Conservation (phyloP, 2,888 invertebrate genomes). For the Sinotaia quadrata region DNA sequence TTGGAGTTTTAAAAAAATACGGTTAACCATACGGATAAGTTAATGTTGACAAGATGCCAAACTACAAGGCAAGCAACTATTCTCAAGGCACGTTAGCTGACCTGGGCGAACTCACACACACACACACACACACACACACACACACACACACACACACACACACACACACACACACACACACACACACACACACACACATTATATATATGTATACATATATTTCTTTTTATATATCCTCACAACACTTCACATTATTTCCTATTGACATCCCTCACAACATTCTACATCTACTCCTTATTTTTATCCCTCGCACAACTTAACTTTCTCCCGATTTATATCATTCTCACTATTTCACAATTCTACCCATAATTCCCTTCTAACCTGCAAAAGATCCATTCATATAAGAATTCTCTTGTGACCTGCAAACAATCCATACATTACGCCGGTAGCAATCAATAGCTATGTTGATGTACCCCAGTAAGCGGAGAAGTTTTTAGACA, state of each 20-base stretch:
- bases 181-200: slow-evolving; percentile 2
- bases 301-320: not conserved
- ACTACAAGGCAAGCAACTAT: no score
- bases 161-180: not conserved
- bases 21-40: no score
- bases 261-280: not conserved
- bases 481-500: no score
- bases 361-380: not conserved
- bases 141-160: not conserved
- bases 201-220: not conserved
- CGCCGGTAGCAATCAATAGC: no score
- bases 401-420: no score
- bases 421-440: no score
- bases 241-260: not conserved
- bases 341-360: not conserved
- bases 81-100: no score
- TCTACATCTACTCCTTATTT: not conserved
- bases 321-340: not conserved
- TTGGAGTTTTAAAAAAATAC: no score
- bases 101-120: not conserved
- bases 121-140: slow-evolving; percentile 1
- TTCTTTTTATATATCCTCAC: not conserved
- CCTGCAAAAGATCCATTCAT: no score
- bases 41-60: no score
- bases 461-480: no score